Percentiles rank a stretch among this genome's conserved stretches.
These are phyloP conservation scores for Drosophila tripunctata DNA, from an alignment of 2,888 invertebrate species.

Conservation along the genomic window DNA sequence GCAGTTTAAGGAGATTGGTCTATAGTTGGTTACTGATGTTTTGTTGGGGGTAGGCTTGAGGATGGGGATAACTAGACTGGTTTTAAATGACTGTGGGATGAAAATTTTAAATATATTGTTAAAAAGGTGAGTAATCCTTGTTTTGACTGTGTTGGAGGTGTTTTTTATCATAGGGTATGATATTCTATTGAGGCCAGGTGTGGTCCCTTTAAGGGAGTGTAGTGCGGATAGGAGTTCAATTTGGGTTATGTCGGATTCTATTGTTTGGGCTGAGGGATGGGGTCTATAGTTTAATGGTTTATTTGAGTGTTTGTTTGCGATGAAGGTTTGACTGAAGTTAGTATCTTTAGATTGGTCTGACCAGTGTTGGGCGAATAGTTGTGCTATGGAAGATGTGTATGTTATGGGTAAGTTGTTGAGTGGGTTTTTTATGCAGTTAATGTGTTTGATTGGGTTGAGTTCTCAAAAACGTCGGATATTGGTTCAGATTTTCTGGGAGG, in stretches of 20 bases:
- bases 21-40: constrained; percentile 24
- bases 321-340: constrained; percentile 2
- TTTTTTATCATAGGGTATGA: constrained; percentile 35
- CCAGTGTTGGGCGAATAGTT: constrained; percentile 7
- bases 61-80: constrained; percentile 5
- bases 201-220: constrained; percentile 11
- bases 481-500: background rate
- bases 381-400: background rate
- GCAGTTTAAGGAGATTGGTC: constrained; percentile 11
- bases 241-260: constrained; percentile 11
- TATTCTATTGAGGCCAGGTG: constrained; percentile 23
- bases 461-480: constrained; percentile 11
- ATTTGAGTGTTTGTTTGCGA: constrained; percentile 3
- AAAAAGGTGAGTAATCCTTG: constrained; percentile 6
- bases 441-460: constrained; percentile 5
- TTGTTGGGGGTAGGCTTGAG: constrained; percentile 25
- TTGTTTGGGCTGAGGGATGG: constrained; percentile 1
- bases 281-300: constrained; percentile 3
- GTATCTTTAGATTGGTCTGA: constrained; percentile 4
- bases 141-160: constrained; percentile 4
- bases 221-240: constrained; percentile 5
- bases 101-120: constrained; percentile 10
- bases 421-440: background rate
- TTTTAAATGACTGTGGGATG: constrained; percentile 23
- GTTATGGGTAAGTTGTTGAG: background rate